Conservation (phyloP, 2,888 invertebrate genomes). For the Kryphioiulus occultus region DNA sequence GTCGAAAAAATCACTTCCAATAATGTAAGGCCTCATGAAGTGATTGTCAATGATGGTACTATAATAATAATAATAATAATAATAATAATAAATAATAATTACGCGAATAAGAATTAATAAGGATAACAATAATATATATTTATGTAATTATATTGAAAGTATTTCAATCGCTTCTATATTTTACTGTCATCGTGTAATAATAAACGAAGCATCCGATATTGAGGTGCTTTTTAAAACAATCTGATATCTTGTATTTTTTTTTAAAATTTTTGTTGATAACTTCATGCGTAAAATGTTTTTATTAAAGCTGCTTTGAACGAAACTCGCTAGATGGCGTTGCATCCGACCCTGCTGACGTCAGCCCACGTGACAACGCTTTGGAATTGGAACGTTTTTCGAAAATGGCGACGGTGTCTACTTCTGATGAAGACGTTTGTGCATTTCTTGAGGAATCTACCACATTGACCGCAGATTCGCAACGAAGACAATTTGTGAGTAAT, state of each 20-base stretch:
- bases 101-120: background rate
- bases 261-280: background rate
- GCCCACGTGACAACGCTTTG: background rate
- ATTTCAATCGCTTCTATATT: constrained; percentile 31
- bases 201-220: background rate
- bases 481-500: too few relatives aligned
- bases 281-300: background rate
- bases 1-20: constrained; percentile 7
- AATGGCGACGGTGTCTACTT: background rate
- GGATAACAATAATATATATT: constrained; percentile 17
- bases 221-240: background rate
- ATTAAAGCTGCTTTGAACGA: background rate
- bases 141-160: constrained; percentile 24
- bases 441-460: too few relatives aligned
- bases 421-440: too few relatives aligned
- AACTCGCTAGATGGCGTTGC: background rate
- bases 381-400: background rate
- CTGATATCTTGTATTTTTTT: background rate
- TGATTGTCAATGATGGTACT: background rate
- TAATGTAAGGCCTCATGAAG: background rate
- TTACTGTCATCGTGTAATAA: constrained; percentile 1
- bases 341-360: too few relatives aligned
- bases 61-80: background rate
- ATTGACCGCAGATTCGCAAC: too few relatives aligned
- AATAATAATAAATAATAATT: background rate